Percentiles rank a stretch among this genome's conserved stretches.
Evolutionary conservation across 2,113 vertebrate genomes (phyloP).

Genomic region (Panthera tigris): DNA sequence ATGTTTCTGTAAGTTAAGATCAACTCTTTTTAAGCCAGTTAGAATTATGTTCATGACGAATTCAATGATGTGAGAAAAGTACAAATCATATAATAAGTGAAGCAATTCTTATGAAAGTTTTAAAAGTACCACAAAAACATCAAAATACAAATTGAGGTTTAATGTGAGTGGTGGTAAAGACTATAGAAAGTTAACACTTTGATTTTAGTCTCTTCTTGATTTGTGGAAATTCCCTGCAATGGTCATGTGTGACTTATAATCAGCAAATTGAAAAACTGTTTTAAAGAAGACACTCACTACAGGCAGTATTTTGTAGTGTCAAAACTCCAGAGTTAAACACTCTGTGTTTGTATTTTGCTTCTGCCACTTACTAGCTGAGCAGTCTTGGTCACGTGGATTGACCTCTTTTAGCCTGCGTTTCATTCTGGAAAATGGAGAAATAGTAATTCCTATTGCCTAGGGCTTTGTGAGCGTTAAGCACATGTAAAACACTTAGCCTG

Average conservation of each 20-base stretch:
- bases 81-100: neutral
- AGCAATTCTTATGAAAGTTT: neutral
- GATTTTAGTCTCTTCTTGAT: neutral
- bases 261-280: neutral
- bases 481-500: neutral
- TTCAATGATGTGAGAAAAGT: neutral
- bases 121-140: neutral
- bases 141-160: neutral
- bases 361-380: neutral
- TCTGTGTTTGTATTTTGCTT: neutral
- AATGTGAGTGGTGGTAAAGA: neutral
- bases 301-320: neutral
- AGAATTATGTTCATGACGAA: neutral
- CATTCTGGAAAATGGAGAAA: neutral
- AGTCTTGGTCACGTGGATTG: neutral
- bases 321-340: neutral
- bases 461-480: neutral
- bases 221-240: neutral
- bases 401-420: neutral
- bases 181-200: neutral
- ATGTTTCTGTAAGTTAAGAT: neutral
- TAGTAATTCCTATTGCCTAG: neutral
- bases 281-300: neutral
- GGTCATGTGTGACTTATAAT: neutral
- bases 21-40: neutral